A percentile compares a stretch with the other conserved stretches of the same genome.
These are phyloP conservation scores for Lethenteron reissneri DNA, from an alignment of 2,113 vertebrate species.

Conservation along the genomic window DNA sequence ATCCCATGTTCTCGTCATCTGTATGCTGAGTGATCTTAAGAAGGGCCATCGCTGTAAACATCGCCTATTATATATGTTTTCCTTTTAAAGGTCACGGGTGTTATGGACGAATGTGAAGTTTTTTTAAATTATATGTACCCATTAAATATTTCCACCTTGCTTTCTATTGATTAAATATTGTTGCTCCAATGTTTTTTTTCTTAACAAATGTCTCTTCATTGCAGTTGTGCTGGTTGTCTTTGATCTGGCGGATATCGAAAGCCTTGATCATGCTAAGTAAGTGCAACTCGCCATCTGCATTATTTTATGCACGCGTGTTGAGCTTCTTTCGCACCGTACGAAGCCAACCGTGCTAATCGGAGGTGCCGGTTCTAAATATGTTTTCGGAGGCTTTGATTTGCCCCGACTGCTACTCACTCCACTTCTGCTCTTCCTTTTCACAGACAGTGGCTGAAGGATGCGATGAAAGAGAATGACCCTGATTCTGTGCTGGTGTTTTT, in stretches of 20 bases:
- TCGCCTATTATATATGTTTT: no score
- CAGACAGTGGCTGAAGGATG: constrained; percentile 62
- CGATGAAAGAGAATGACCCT: constrained; percentile 47
- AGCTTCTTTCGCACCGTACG: background rate
- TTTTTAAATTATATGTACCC: background rate
- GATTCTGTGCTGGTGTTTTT: constrained; percentile 42
- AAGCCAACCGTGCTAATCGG: background rate
- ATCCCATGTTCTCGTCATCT: no score
- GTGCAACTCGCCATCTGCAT: constrained; percentile 14
- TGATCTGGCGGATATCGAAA: constrained; percentile 33
- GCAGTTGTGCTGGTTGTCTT: constrained; percentile 37
- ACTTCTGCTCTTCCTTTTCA: constrained; percentile 9
- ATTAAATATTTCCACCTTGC: background rate
- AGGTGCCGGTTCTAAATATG: no score
- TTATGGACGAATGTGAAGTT: no score
- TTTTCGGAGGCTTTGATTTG: no score
- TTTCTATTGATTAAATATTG: background rate
- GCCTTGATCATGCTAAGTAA: constrained; percentile 50
- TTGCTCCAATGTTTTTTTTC: constrained; percentile 8
- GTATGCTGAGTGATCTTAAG: no score
- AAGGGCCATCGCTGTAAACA: no score
- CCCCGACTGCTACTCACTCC: constrained; percentile 4
- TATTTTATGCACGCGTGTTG: background rate
- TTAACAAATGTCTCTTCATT: constrained; percentile 9
- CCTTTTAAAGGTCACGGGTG: no score